Conservation (phyloP, 2,888 invertebrate genomes). For the Clepsis dumicolana region DNA sequence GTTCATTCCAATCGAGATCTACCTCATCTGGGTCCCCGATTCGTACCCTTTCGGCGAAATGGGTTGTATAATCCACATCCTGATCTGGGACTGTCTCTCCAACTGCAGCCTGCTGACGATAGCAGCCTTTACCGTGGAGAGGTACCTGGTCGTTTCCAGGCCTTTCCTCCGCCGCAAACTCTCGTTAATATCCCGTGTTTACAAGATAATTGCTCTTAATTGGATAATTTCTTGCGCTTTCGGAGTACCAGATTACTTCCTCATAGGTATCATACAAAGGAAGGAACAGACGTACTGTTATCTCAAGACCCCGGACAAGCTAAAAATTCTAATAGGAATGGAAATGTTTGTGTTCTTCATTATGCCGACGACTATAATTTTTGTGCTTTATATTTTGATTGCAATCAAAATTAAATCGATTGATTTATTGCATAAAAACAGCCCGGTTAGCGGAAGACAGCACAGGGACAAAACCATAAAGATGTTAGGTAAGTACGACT, state of each 20-base stretch:
- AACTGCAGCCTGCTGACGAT: conserved; percentile 94
- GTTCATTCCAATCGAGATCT: conserved; percentile 92
- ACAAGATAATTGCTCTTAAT: conserved; percentile 89
- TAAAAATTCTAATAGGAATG: conserved; percentile 74
- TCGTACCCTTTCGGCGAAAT: conserved; percentile 91
- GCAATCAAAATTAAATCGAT: conserved; percentile 89
- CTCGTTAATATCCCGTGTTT: conserved; percentile 91
- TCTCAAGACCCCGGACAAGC: conserved; percentile 59
- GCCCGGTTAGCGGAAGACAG: conserved; percentile 71
- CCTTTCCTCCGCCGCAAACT: conserved; percentile 93
- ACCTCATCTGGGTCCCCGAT: conserved; percentile 91
- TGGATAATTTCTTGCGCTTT: conserved; percentile 91
- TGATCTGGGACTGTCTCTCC: conserved; percentile 92
- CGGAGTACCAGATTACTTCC: conserved; percentile 88
- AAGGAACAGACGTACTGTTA: conserved; percentile 73
- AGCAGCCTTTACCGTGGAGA: conserved; percentile 94
- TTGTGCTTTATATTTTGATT: conserved; percentile 92
- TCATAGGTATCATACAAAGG: conserved; percentile 68
- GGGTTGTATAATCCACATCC: conserved; percentile 90
- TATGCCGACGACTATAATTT: conserved; percentile 93
- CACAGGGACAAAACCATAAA: conserved; percentile 88
- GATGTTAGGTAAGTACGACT: conserved; percentile 90
- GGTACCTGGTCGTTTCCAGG: conserved; percentile 94
- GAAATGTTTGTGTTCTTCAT: conserved; percentile 93
- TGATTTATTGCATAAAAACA: conserved; percentile 82